Evolutionary conservation across 2,797 vertebrate genomes (phyloP).

Genomic region (Gouania willdenowi): DNA sequence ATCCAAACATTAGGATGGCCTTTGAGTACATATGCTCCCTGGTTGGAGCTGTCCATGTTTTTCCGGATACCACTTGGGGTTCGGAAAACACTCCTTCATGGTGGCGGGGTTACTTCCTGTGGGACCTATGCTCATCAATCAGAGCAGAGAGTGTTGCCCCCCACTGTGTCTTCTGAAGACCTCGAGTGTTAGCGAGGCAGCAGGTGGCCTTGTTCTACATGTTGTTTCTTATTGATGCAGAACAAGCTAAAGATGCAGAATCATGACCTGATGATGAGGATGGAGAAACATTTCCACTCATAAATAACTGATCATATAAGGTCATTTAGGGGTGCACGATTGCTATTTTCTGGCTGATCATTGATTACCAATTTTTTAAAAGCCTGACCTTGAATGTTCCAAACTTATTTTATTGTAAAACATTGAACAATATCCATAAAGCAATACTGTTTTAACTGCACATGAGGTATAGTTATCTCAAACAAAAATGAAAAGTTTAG

Average conservation of each 20-base stretch:
- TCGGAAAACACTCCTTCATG: constrained; percentile 76
- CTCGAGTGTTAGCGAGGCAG: constrained; percentile 43
- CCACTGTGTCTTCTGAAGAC: constrained; percentile 51
- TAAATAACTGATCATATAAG: too few relatives aligned
- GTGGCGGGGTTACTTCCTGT: constrained; percentile 75
- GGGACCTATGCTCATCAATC: constrained; percentile 74
- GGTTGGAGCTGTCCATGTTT: constrained; percentile 67
- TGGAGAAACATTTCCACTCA: too few relatives aligned
- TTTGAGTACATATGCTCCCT: constrained; percentile 60
- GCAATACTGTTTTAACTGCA: too few relatives aligned
- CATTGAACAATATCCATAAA: too few relatives aligned
- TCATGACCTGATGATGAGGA: not conserved
- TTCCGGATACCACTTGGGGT: constrained; percentile 75
- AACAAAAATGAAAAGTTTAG: too few relatives aligned
- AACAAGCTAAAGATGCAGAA: not conserved
- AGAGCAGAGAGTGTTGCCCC: constrained; percentile 66
- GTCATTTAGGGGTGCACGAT: too few relatives aligned
- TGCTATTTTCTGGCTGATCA: too few relatives aligned
- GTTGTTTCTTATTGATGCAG: constrained; percentile 20
- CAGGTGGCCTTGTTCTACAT: constrained; percentile 60
- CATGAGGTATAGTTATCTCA: too few relatives aligned
- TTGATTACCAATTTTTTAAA: too few relatives aligned
- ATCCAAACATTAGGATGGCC: constrained; percentile 69
- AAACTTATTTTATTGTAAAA: too few relatives aligned
- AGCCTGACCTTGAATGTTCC: too few relatives aligned